Evolutionary conservation across 1,140 invertebrate species (phyloP), one percentile per base, ranked within the genome.

Genomic region (Brachionus rotundiformis): DNA sequence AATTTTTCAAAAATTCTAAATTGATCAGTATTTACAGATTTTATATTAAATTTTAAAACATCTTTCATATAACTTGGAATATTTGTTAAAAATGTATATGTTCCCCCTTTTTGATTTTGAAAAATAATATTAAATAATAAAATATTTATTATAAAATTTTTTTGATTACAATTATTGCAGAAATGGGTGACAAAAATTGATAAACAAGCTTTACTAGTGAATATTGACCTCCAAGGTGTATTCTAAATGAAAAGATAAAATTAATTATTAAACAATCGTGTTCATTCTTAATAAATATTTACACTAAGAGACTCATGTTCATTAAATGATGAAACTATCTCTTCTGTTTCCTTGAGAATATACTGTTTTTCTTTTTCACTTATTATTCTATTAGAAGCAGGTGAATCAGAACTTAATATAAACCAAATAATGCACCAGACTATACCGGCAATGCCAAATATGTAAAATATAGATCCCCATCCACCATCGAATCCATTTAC

Each of bases 181-280:
- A 92, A 93, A 86, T 98, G 95, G 0, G 93, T 94, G 16, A 95
- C 87, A 76, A 96, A 91, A 85, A 97, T 94, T 1, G 95, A 94
- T 94, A 94, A 96, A 3, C 98, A 94, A 0, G 94, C 93, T 0
- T 90, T 84, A 0, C 94, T 95, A 0, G 90, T 92, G 4, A 97
- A 87, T 83, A 98, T 90, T 31, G 89, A 85, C 44, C 87, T 88
- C 95, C 95, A 97, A 19, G 89, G 89, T 23, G 81, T 59, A 31
- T 29, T 27, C 75, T 77, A 33, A 11, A 33, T 7, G 4, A 73
- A 47, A 73, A 25, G 19, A 23, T 7, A 54, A 39, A 39, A 54
- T 23, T 54, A 1, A 49, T 6, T 23, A 54, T 25, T 54, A 19
- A 54, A 19, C 8, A 54, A 54, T 19, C 7, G 2, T 19, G 1